Base-by-base conservation (phyloP, 1,140 invertebrate species). In the Heliconius eleuchia region DNA sequence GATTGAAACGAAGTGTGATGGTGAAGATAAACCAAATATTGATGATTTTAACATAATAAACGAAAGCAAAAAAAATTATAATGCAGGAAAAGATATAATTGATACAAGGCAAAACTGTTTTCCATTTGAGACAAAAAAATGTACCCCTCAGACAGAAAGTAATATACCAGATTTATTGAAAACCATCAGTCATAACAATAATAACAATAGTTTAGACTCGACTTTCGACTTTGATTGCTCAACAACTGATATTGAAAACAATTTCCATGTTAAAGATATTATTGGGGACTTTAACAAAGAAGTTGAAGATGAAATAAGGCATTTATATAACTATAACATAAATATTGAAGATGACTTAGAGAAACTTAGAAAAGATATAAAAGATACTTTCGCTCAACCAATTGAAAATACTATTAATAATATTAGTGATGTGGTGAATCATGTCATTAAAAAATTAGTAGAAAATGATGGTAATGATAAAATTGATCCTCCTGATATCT, bases 201-300 rank as follows among this genome's bases (percentile, higher is more conserved):
- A 93, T 81, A 92, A 92, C 76, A 91, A 91, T 79, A 89, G 86
- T 74, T 79, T 81, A 19, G 86, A 87, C 27, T 71, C 75, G 79
- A 83, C 80, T 74, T 87, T 83, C 60, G 90, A 94, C 57, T 85
- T 87, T 37, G 87, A 85, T 81, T 91, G 85, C 74, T 87, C 88
- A 66, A 85, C 88, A 76, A 89, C 89, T 60, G 92, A 93, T 82
- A 93, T 94, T 82, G 92, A 94, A 85, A 93, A 94, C 80, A 93
- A 94, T 82, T 94, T 94, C 81, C 74, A 93, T 75, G 87, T 92
- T 5, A 92, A 90, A 79, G 93, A 94, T 85, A 95, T 95, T 72
- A 94, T 95, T 80, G 95, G 95, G 37, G 94, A 95, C 84, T 95
- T 95, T 82, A 95, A 94, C 76, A 95, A 95, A 87, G 95, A 95